Percentiles rank a stretch among this genome's conserved stretches.
phyloP scores from a whole-genome alignment of 2,113 vertebrate genomes.

The Etheostoma cragini region DNA sequence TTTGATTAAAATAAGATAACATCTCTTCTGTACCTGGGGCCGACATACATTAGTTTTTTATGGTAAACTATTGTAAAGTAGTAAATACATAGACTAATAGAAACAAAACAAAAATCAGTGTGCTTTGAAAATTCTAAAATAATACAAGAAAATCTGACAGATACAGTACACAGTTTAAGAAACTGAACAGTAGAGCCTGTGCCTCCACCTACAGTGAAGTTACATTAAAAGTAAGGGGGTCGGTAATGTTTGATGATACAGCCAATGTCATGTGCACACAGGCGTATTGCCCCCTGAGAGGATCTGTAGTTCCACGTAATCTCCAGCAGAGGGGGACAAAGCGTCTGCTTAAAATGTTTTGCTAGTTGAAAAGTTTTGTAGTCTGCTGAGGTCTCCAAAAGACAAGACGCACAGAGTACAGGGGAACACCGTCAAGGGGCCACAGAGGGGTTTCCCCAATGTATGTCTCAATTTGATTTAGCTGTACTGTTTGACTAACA shows the following conservation, averaged over 20 bases:
- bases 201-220: background rate
- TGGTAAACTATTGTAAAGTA: background rate
- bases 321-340: conserved; percentile 73
- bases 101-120: background rate
- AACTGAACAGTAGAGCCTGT: background rate
- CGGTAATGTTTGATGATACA: background rate
- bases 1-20: background rate
- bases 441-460: background rate
- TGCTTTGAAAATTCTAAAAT: background rate
- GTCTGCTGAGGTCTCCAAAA: background rate
- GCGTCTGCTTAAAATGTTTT: background rate
- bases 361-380: conserved; percentile 33
- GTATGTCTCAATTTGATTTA: background rate
- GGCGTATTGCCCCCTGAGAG: background rate
- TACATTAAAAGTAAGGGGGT: background rate
- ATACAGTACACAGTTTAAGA: background rate
- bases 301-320: conserved; percentile 15
- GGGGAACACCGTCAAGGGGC: background rate
- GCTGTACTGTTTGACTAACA: too few species aligned
- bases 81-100: background rate
- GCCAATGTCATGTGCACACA: background rate
- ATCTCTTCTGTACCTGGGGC: background rate
- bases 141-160: background rate
- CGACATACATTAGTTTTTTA: background rate
- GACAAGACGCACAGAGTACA: background rate